Evolutionary conservation across 2,888 invertebrate genomes (phyloP).

Genomic region (Cotesia congregata): DNA sequence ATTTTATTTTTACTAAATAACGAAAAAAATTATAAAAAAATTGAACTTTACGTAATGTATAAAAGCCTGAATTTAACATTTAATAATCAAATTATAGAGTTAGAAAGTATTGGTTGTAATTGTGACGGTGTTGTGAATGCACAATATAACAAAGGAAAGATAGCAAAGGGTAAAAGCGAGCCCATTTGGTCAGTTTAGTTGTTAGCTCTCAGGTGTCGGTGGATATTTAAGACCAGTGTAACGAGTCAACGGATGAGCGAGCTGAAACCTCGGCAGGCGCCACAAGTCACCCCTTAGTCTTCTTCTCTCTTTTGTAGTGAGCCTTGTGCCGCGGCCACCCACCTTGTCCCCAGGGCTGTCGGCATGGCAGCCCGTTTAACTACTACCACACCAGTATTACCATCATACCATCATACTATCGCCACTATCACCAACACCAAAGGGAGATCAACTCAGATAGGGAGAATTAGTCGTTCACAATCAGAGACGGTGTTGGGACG

Average conservation of each 20-base stretch:
- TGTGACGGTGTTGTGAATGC: background rate
- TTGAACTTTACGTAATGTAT: too few species aligned
- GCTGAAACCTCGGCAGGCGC: slow-evolving; percentile 32
- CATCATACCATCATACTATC: background rate
- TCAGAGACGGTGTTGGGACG: slow-evolving; percentile 17
- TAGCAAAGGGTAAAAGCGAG: slow-evolving; percentile 11
- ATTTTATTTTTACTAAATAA: too few species aligned
- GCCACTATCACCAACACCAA: slow-evolving; percentile 21
- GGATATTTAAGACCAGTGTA: slow-evolving; percentile 37
- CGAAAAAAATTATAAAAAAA: too few species aligned
- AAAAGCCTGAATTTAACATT: too few species aligned
- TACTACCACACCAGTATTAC: slow-evolving; percentile 6
- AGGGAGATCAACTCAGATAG: slow-evolving; percentile 7
- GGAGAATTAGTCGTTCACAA: slow-evolving; percentile 15
- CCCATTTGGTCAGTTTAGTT: slow-evolving; percentile 21
- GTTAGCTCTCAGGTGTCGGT: slow-evolving; percentile 31
- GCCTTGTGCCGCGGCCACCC: slow-evolving; percentile 27
- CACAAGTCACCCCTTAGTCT: slow-evolving; percentile 37
- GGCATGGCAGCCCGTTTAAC: slow-evolving; percentile 42
- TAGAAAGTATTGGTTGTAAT: background rate
- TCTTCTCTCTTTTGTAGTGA: slow-evolving; percentile 20
- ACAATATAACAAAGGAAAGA: background rate
- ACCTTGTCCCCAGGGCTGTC: slow-evolving; percentile 37
- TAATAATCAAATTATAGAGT: too few species aligned
- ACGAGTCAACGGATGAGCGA: slow-evolving; percentile 41